Conservation (phyloP, 2,113 vertebrate species). For the Balaeniceps rex region DNA sequence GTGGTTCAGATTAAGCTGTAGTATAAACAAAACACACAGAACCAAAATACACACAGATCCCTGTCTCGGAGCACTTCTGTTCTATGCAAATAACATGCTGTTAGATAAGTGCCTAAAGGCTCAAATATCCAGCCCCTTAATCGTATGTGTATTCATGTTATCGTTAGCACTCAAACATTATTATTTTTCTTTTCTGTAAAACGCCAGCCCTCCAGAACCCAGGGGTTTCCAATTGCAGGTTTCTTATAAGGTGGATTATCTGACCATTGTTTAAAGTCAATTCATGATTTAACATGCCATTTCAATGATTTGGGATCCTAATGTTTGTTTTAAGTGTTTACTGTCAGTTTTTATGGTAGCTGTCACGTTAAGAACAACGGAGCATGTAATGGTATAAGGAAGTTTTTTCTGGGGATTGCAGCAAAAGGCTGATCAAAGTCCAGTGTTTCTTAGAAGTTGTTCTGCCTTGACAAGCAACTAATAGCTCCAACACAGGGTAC, state of each 20-base stretch:
- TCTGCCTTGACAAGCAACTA: not conserved
- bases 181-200: not conserved
- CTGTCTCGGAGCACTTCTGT: not conserved
- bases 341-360: not conserved
- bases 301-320: not conserved
- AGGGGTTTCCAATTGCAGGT: not conserved
- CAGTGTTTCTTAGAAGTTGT: not conserved
- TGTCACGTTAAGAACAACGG: not conserved
- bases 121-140: not conserved
- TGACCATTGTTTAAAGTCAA: not conserved
- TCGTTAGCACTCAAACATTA: not conserved
- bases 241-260: not conserved
- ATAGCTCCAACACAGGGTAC: not conserved
- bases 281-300: not conserved
- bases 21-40: not conserved
- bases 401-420: not conserved
- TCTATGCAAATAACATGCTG: not conserved
- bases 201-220: not conserved
- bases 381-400: not conserved
- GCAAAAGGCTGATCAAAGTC: not conserved
- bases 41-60: not conserved
- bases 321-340: not conserved
- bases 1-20: not conserved
- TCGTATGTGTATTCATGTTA: not conserved
- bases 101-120: not conserved